Base-by-base conservation (phyloP, 1,140 invertebrate species). In the Rhizoglyphus robini region DNA sequence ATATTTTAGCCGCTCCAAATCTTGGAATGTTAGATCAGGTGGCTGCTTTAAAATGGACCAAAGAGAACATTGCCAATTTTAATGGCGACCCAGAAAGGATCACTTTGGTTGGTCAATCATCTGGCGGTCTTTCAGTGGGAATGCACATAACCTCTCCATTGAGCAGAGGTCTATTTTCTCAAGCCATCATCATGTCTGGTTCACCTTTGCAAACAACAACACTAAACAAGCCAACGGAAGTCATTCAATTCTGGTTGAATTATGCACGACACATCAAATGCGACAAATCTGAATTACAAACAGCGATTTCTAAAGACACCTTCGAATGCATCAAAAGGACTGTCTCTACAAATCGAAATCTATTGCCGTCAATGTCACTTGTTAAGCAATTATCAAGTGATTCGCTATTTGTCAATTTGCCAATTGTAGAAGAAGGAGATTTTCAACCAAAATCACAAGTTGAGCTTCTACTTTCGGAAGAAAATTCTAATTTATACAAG, bases 141-240 rank as follows among this genome's bases (percentile, higher is more conserved):
- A 79, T 96, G 72, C 92, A 96, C 78, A 80, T 96, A 49, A 77
- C 97, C 8, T 92, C 89, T 4, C 88, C 90, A 3, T 78, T 92
- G 29, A 82, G 77, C 70, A 79, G 87, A 68, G 85, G 88, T 70
- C 81, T 93, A 49, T 96, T 96, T 78, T 85, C 84, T 66, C 86
- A 91, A 74, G 87, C 87, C 4, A 88, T 89, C 70, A 86, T 89
- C 85, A 25, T 63, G 29, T 47, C 36, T 59, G 65, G 54, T 23
- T 57, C 47, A 8, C 63, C 49, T 27, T 38, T 57, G 31, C 31
- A 65, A 41, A 20, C 18, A 23, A 20, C 15, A 34, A 27, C 20
- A 20, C 18, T 57, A 15, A 46, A 36, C 3, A 30, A 54, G 1
- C 63, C 32, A 20, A 29, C 41, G 48, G 18, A 51, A 25, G 61